These are phyloP conservation scores for Clunio marinus DNA, from an alignment of 2,888 invertebrate species.

Conservation along the genomic window DNA sequence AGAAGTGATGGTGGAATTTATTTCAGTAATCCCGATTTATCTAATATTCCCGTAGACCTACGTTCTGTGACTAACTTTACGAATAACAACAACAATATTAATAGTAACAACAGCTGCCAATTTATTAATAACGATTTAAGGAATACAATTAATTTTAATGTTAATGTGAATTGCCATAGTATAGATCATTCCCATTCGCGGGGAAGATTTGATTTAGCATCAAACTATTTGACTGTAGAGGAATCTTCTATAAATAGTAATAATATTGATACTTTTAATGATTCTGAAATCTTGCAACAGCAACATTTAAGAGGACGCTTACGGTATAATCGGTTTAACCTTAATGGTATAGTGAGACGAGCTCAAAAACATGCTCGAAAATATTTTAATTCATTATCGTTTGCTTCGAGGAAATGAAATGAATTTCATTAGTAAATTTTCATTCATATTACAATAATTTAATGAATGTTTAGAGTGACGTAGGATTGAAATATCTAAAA, in stretches of 20 bases:
- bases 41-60: conserved; percentile 25
- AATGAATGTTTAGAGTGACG: no score
- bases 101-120: conserved; percentile 38
- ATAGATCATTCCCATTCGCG: not conserved
- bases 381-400: conserved; percentile 41
- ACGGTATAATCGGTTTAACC: conserved; percentile 33
- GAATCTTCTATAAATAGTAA: conserved; percentile 33
- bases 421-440: no score
- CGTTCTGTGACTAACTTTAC: conserved; percentile 22
- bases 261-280: conserved; percentile 28
- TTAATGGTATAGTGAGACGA: conserved; percentile 41
- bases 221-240: conserved; percentile 37
- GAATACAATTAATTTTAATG: conserved; percentile 17
- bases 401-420: conserved; percentile 31
- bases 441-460: no score
- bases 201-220: conserved; percentile 29
- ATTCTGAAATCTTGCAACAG: conserved; percentile 34
- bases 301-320: conserved; percentile 35
- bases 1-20: conserved; percentile 31
- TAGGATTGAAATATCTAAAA: no score
- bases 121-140: conserved; percentile 39
- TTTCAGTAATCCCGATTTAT: conserved; percentile 32
- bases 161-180: conserved; percentile 13
- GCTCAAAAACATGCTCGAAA: conserved; percentile 51
- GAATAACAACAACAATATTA: conserved; percentile 27